Percentiles rank a stretch among this genome's conserved stretches.
Conservation (phyloP, 2,888 invertebrate species). For the Perizoma flavofasciatum region DNA sequence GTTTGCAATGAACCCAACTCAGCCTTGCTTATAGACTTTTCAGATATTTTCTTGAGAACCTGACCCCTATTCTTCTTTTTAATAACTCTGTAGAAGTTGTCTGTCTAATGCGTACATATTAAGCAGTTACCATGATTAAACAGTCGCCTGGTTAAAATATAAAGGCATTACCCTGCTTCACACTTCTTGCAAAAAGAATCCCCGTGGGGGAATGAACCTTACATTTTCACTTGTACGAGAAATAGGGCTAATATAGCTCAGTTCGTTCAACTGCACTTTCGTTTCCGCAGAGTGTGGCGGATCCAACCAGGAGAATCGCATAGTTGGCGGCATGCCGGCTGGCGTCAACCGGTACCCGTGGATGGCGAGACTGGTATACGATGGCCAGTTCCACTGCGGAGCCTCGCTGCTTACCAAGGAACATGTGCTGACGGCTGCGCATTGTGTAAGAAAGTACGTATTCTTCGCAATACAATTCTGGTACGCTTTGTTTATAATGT, state of each 20-base stretch:
- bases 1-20: conserved; percentile 3
- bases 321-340: conserved; percentile 93
- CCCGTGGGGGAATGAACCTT: conserved; percentile 19
- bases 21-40: background rate
- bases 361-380: conserved; percentile 93
- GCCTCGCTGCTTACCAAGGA: conserved; percentile 92
- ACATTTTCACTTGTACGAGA: conserved; percentile 18
- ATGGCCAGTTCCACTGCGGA: conserved; percentile 95
- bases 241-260: conserved; percentile 24
- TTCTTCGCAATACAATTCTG: background rate
- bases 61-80: background rate
- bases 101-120: background rate
- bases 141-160: too few relatives aligned
- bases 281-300: conserved; percentile 88
- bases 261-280: conserved; percentile 50
- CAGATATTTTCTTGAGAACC: conserved; percentile 3
- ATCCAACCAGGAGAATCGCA: conserved; percentile 93
- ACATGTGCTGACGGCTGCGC: conserved; percentile 94
- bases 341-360: conserved; percentile 93
- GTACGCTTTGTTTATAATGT: background rate
- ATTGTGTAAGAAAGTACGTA: conserved; percentile 90
- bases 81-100: background rate
- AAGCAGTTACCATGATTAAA: background rate
- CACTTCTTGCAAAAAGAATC: conserved; percentile 11
- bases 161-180: background rate